These are phyloP conservation scores for Endotricha flammealis DNA, from an alignment of 2,888 invertebrate species.

Conservation along the genomic window DNA sequence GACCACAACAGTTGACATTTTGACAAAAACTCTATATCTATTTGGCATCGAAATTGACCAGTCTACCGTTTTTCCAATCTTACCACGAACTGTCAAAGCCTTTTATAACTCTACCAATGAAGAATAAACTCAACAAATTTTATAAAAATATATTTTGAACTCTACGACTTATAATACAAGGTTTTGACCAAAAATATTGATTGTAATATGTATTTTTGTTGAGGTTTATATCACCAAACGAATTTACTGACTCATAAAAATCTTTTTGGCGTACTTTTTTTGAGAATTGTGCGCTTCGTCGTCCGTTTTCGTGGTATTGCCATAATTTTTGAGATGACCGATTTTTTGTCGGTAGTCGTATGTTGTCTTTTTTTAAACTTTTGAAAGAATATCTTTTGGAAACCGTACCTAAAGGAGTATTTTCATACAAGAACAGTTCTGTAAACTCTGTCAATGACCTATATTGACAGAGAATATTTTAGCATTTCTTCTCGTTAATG, in stretches of 20 bases:
- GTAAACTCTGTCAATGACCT: too few relatives aligned
- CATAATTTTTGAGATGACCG: conserved; percentile 25
- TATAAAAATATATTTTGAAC: conserved; percentile 16
- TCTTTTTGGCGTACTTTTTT: conserved; percentile 42
- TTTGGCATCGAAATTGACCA: conserved; percentile 66
- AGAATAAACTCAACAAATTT: not conserved
- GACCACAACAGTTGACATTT: conserved; percentile 74
- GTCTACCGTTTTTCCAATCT: conserved; percentile 69
- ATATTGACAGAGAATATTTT: too few relatives aligned
- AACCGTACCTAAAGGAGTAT: too few relatives aligned
- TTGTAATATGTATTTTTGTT: conserved; percentile 17
- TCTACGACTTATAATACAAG: conserved; percentile 18
- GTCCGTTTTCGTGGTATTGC: conserved; percentile 27
- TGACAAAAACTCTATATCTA: conserved; percentile 74
- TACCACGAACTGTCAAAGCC: conserved; percentile 74
- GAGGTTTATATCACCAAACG: conserved; percentile 60
- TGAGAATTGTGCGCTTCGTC: conserved; percentile 19
- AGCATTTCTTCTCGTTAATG: too few relatives aligned
- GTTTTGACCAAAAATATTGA: not conserved
- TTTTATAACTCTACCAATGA: conserved; percentile 39
- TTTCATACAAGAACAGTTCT: too few relatives aligned
- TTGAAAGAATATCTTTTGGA: too few relatives aligned
- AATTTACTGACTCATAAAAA: conserved; percentile 71
- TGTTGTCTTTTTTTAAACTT: too few relatives aligned
- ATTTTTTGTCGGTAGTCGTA: conserved; percentile 15